Base-by-base conservation (phyloP, 2,113 vertebrate species). In the Dinomys branickii region DNA sequence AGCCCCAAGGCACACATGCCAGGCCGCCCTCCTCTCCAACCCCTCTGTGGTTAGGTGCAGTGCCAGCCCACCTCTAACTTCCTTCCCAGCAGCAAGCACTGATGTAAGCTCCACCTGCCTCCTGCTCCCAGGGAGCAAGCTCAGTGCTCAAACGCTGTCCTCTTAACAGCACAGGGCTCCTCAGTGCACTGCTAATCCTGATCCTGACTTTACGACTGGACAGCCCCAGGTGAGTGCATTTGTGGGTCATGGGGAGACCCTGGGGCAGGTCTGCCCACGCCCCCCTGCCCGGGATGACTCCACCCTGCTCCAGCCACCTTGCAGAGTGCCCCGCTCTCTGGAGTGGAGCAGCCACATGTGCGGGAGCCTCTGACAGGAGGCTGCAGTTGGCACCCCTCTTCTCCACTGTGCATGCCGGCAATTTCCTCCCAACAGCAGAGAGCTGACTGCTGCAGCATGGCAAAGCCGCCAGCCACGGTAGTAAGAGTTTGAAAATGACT, bases 41-140 rank as follows among this genome's bases (percentile, higher is more conserved):
- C 4, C 24, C 50, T 1, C 20, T 7, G 63, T 10, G 0, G 0
- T 7, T 30, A 5, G 24, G 52, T 0, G 12, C 28, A 17, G 5
- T 4, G n/a, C 41, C 11, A 24, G 0, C 22, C 5, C 13, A 14
- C 35, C 59, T 71, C 44, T 50, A 38, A 85, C 10, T 24, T 28
- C 17, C 41, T 41, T 75, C 41, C 28, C 7, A 65, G 30, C 41
- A 52, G 7, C 7, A 28, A 0, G 10, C 52, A 17, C 50, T 26
- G 38, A 12, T 1, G 52, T 44, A 33, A 12, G 56, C 13, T 22
- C 52, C 3, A 1, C 16, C 9, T 22, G 26, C 35, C 41, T 12
- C 38, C 28, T 56, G 3, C 5, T 24, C 38, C 7, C 54, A 1
- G 41, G 59, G 22, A 82, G 28, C n/a, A 7, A 80, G 11, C 41